These are phyloP conservation scores for Dermolepida albohirtum DNA, from an alignment of 2,888 invertebrate species.

Conservation along the genomic window DNA sequence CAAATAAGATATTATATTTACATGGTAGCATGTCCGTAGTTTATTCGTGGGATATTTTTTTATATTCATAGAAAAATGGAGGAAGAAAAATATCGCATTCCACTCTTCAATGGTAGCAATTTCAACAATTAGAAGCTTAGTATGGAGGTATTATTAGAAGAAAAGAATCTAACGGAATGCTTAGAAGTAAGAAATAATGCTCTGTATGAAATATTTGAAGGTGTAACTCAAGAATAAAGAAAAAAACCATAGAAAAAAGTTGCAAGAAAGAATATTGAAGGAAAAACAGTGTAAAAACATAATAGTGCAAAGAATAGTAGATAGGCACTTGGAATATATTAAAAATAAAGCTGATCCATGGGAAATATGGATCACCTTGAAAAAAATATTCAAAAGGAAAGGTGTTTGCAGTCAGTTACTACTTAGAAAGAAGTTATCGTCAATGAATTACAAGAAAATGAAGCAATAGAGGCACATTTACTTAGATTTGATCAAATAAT, in stretches of 20 bases:
- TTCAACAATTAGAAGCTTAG: slow-evolving; percentile 9
- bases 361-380: slow-evolving; percentile 43
- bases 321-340: slow-evolving; percentile 39
- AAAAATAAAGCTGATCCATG: slow-evolving; percentile 42
- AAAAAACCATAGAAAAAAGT: not conserved
- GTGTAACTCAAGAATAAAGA: not conserved
- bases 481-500: slow-evolving; percentile 40
- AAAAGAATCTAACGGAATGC: not conserved
- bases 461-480: slow-evolving; percentile 38
- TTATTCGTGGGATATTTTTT: no score
- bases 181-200: not conserved
- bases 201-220: not conserved
- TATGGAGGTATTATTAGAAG: not conserved
- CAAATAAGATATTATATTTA: no score
- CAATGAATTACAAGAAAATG: slow-evolving; percentile 34
- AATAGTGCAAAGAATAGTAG: slow-evolving; percentile 28
- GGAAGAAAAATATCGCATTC: not conserved
- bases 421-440: slow-evolving; percentile 40
- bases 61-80: not conserved
- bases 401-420: slow-evolving; percentile 33
- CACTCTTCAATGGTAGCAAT: not conserved
- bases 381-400: slow-evolving; percentile 41
- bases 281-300: slow-evolving; percentile 24
- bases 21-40: no score
- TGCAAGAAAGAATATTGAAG: not conserved